A percentile compares a stretch with the other conserved stretches of the same genome.
Evolutionary conservation across 2,888 invertebrate genomes (phyloP).

Genomic region (Pammene fasciana): DNA sequence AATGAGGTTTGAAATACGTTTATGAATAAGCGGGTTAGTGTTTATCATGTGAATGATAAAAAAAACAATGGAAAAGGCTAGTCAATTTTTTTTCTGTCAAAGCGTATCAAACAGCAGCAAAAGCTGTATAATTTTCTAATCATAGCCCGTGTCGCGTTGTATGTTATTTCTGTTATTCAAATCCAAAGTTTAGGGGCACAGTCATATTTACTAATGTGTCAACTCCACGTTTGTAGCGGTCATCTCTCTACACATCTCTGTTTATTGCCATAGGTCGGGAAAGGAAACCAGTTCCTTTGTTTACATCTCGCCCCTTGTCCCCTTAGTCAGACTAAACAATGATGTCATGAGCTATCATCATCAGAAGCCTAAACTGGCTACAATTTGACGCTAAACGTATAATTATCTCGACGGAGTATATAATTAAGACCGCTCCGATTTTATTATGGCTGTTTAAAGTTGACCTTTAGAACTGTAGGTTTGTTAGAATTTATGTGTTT

Average conservation of each 20-base stretch:
- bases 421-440: conserved; percentile 52
- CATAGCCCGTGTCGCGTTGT: neutral
- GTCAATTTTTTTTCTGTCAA: too few species aligned
- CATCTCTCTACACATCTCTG: conserved; percentile 34
- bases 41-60: neutral
- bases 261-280: conserved; percentile 42
- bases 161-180: neutral
- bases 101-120: too few species aligned
- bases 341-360: conserved; percentile 52
- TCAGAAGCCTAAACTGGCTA: conserved; percentile 51
- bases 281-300: conserved; percentile 41
- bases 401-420: conserved; percentile 52
- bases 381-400: conserved; percentile 47
- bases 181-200: conserved; percentile 1
- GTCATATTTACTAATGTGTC: conserved; percentile 12
- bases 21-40: too few species aligned
- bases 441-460: conserved; percentile 29
- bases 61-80: neutral
- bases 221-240: conserved; percentile 26
- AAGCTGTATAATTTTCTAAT: too few species aligned
- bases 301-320: conserved; percentile 42
- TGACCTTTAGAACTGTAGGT: conserved; percentile 32
- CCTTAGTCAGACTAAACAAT: conserved; percentile 62
- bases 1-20: too few species aligned
- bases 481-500: conserved; percentile 23